These are phyloP conservation scores for Calcarius lapponicus DNA, from an alignment of 2,797 vertebrate genomes.

Conservation along the genomic window DNA sequence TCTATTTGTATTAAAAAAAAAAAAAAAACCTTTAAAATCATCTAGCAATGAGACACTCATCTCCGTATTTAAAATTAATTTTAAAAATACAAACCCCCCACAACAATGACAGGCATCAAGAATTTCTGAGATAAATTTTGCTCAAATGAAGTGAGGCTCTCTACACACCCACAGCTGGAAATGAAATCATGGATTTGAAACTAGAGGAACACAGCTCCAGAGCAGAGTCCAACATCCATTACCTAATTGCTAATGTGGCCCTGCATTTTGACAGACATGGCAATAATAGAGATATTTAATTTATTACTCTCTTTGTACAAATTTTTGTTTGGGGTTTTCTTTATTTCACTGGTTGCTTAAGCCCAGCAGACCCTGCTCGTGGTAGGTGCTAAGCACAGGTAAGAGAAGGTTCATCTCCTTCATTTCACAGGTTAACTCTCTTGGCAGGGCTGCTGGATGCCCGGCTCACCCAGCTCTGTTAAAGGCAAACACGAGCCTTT, in stretches of 20 bases:
- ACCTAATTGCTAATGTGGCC: background rate
- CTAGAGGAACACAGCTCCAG: background rate
- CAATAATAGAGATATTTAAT: background rate
- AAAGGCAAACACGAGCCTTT: background rate
- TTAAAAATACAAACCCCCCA: background rate
- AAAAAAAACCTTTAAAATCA: background rate
- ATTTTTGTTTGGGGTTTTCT: background rate
- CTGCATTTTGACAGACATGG: background rate
- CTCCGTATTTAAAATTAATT: background rate
- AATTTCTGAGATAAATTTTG: background rate
- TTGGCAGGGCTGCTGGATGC: background rate
- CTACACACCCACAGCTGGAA: background rate
- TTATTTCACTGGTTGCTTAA: background rate
- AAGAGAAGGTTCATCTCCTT: background rate
- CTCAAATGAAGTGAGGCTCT: background rate
- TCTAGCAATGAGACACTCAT: background rate
- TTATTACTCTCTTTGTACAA: background rate
- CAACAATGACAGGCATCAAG: background rate
- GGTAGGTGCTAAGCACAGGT: background rate
- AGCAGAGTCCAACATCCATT: background rate
- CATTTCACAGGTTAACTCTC: background rate
- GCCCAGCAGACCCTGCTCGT: rapidly evolving
- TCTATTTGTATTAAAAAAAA: background rate
- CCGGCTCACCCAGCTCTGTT: background rate
- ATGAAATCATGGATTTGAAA: background rate